Percentiles rank a stretch among this genome's conserved stretches.
phyloP scores from a whole-genome alignment of 1,140 invertebrate species.

The Leptonema lineaticorne region DNA sequence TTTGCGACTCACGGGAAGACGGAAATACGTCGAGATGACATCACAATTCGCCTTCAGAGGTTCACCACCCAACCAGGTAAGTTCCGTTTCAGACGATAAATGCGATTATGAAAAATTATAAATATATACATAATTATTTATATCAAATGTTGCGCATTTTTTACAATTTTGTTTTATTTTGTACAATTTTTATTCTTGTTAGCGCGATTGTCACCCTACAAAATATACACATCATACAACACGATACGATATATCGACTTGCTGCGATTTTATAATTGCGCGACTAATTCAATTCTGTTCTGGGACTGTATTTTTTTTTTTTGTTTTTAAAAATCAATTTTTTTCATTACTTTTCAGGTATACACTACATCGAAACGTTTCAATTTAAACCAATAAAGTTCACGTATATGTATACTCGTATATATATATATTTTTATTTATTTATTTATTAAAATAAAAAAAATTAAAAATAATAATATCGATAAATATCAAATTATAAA shows the following conservation, averaged over 20 bases:
- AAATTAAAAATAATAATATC: background rate
- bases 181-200: background rate
- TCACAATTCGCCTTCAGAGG: constrained; percentile 68
- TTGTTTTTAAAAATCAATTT: background rate
- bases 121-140: background rate
- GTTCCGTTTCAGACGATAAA: constrained; percentile 8
- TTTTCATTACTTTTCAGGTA: constrained; percentile 13
- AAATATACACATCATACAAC: no score
- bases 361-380: background rate
- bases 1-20: background rate
- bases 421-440: no score
- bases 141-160: background rate
- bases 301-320: background rate
- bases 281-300: background rate
- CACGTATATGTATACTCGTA: no score
- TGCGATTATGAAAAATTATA: constrained; percentile 1
- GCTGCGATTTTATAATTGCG: background rate
- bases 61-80: constrained; percentile 66
- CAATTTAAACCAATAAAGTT: no score
- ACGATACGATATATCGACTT: no score
- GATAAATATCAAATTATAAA: background rate
- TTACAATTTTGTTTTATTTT: background rate
- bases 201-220: no score
- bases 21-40: constrained; percentile 46
- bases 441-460: background rate